Evolutionary conservation across 2,888 invertebrate species (phyloP), one percentile per base, ranked within the genome.

Genomic region (Papilio demoleus): DNA sequence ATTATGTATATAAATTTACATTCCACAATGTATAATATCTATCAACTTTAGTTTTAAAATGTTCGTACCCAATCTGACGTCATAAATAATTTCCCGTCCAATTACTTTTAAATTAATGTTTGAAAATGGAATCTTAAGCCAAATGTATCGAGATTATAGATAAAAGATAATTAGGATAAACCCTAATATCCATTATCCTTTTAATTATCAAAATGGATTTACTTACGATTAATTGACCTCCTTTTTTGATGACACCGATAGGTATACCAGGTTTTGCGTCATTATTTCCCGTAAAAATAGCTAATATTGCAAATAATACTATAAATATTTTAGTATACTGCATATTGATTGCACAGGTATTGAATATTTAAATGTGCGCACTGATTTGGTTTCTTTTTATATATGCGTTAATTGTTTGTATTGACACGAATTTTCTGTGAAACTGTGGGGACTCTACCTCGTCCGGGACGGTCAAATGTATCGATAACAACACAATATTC

Each of bases 201-300:
- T 31, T 31, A 4, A 4, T 31, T 31, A 4, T 4, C 9, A 36
- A 36, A 4, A 31, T 17, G 19, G 50, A 62, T 50, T 60, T 73
- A 82, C 82, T 81, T 72, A 82, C 81, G 69, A 81, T 73, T 64
- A 77, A 70, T 78, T 79, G 68, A 1, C 79, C 82, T 9, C 81
- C 81, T 70, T 81, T 83, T 70, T 75, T 81, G 42, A 83, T 77
- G 6, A 75, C 79, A 36, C 74, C 77, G 1, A 83, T 70, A 0
- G 83, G 84, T 70, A 85, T 81, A 73, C 81, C 85, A 9, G 76
- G 83, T 17, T 79, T 76, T 2, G 77, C 77, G 9, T 77, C 76
- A 64, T 67, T 70, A 11, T 74, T 68, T 9, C 73, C 56, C 14
- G 79, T 40, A 24, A 77, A 65, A 2, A 74, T 66, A 40, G 76